These are phyloP conservation scores for Phasia obesa DNA, from an alignment of 2,888 invertebrate genomes.

Conservation along the genomic window DNA sequence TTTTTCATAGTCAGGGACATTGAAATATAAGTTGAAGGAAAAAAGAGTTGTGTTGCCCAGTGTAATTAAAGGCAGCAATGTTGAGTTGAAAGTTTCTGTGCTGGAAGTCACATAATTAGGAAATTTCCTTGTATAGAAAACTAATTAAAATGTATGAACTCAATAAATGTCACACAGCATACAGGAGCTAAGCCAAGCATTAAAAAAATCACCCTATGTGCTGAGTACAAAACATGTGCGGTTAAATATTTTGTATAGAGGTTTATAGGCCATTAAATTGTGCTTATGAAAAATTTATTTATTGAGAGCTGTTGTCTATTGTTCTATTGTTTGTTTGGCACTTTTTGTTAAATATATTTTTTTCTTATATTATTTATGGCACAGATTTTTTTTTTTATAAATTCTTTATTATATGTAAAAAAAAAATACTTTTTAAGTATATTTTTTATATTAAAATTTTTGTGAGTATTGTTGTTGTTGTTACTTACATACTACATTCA, in stretches of 20 bases:
- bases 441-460: slow-evolving; percentile 2
- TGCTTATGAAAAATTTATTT: slow-evolving; percentile 58
- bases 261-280: slow-evolving; percentile 66
- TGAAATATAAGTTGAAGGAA: too few relatives aligned
- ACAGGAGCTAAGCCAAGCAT: too few relatives aligned
- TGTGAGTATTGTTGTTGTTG: slow-evolving; percentile 20
- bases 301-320: slow-evolving; percentile 27
- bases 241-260: slow-evolving; percentile 26
- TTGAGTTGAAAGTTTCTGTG: too few relatives aligned
- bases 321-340: slow-evolving; percentile 52
- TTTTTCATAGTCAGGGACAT: too few relatives aligned
- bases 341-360: slow-evolving; percentile 11
- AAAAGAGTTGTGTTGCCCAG: too few relatives aligned
- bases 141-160: too few relatives aligned
- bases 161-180: too few relatives aligned
- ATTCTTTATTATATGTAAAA: neutral
- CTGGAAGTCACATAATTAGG: too few relatives aligned
- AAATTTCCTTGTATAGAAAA: too few relatives aligned
- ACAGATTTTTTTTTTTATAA: neutral
- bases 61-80: too few relatives aligned
- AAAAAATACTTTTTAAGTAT: neutral
- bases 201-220: neutral
- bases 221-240: neutral
- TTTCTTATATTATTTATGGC: slow-evolving; percentile 30
- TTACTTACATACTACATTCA: slow-evolving; percentile 95